Evolutionary conservation across 2,113 vertebrate genomes (phyloP).

Genomic region (Baryphthengus martii): DNA sequence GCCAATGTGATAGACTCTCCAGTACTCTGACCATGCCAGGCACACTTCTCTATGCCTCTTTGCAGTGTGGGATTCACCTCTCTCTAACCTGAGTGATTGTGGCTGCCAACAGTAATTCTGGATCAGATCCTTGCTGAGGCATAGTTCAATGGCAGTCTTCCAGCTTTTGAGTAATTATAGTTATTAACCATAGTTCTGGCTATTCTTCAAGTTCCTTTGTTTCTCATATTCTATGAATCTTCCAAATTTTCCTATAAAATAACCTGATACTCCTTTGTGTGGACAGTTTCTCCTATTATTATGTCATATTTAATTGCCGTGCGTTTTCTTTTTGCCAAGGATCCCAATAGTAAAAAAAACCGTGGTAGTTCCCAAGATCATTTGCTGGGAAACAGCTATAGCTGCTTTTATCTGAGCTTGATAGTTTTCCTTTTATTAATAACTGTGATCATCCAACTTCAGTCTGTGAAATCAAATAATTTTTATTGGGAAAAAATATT

Average conservation of each 20-base stretch:
- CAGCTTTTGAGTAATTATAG: background rate
- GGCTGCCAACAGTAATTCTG: background rate
- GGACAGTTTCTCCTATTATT: background rate
- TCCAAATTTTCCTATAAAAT: background rate
- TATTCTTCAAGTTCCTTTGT: background rate
- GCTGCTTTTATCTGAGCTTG: background rate
- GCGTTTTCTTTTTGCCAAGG: background rate
- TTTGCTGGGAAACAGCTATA: background rate
- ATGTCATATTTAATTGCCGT: background rate
- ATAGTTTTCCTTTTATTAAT: background rate
- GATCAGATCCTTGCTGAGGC: background rate
- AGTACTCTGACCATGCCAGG: background rate
- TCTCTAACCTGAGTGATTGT: background rate
- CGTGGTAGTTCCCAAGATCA: background rate
- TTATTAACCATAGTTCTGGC: background rate
- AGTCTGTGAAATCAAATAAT: background rate
- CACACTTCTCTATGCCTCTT: background rate
- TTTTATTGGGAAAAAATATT: background rate
- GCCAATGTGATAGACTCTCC: background rate
- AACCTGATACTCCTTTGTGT: background rate
- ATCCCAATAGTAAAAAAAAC: background rate
- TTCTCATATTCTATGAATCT: background rate
- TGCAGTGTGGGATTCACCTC: background rate
- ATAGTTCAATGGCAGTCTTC: background rate
- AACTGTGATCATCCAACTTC: background rate